Percentiles rank a stretch among this genome's conserved stretches.
phyloP scores from a whole-genome alignment of 2,888 invertebrate species.

The Nysson spinosus region DNA sequence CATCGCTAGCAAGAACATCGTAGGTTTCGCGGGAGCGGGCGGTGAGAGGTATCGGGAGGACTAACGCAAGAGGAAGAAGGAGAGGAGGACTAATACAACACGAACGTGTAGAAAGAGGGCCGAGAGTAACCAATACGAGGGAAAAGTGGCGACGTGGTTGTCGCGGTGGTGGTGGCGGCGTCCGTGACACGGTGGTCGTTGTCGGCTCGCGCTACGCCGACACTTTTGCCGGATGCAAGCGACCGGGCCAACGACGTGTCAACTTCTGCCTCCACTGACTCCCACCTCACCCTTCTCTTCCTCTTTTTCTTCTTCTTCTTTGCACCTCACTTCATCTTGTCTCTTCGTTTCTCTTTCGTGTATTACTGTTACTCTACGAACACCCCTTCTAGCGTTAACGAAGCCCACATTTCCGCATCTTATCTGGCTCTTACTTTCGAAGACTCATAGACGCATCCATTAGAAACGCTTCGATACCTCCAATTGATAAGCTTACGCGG shows the following conservation, averaged over 20 bases:
- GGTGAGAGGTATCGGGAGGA: slow-evolving; percentile 29
- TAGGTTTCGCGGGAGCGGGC: slow-evolving; percentile 8
- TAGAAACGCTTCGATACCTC: not conserved
- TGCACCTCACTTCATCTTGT: slow-evolving; percentile 10
- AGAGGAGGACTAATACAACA: slow-evolving; percentile 30
- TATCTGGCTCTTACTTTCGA: slow-evolving; percentile 36
- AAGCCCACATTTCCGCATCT: slow-evolving; percentile 46
- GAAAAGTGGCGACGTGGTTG: slow-evolving; percentile 36
- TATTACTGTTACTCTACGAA: slow-evolving; percentile 1
- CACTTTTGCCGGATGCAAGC: slow-evolving; percentile 70
- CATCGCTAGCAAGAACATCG: slow-evolving; percentile 14
- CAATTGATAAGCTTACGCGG: too few species aligned
- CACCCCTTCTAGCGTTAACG: slow-evolving; percentile 16
- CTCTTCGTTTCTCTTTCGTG: slow-evolving; percentile 1
- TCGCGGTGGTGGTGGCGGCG: slow-evolving; percentile 2
- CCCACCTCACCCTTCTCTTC: slow-evolving; percentile 33
- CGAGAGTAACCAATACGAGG: slow-evolving; percentile 43
- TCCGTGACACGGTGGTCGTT: slow-evolving; percentile 71
- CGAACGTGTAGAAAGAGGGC: too few species aligned
- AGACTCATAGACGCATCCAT: not conserved
- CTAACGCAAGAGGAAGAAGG: too few species aligned
- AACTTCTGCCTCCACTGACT: slow-evolving; percentile 61
- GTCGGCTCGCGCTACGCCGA: slow-evolving; percentile 71
- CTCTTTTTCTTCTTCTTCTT: slow-evolving; percentile 1
- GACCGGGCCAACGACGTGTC: slow-evolving; percentile 72